Evolutionary conservation across 2,797 vertebrate genomes (phyloP), one percentile per base, ranked within the genome.

Genomic region (Danio aesculapii): DNA sequence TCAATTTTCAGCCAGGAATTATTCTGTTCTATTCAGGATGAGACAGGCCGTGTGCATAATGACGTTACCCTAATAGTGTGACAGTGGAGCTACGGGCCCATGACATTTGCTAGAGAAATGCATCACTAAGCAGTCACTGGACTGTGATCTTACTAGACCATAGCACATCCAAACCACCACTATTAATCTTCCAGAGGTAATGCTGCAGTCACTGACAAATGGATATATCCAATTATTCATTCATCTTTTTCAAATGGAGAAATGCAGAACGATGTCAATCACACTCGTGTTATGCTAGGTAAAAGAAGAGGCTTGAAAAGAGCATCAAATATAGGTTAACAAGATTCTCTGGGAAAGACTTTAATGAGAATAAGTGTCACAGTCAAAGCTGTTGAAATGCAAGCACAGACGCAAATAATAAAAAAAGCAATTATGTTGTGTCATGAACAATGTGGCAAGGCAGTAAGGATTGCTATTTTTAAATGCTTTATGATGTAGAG

Each of bases 41-140:
- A 91, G 92, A 92, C 90, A 91, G 90, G 91, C 88, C 88, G 88
- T 87, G 90, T 92, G 93, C 93, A 95, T 94, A 94, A 94, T 93
- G 92, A 93, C 93, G 92, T 93, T 92, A 93, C 90, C 88, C 90
- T 94, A 94, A 94, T 94, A 92, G 92, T 91, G 89, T 93, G 92
- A 95, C 92, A 93, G 92, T 92, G 92, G 91, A 92, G 92, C 92
- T 89, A 88, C 89, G 90, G 89, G 91, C 93, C 91, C 92, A 89
- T 94, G 94, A 92, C 93, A 93, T 94, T 94, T 93, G 92, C 92
- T 93, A 91, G 91, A 93, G 93, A 94, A 92, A 94, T 92, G 92
- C 94, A 91, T 92, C 92, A 94, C 92, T 87, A 92, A 93, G 92
- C 93, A 94, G 88, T 87, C 88, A 87, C 91, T 94, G 92, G 93